phyloP scores from a whole-genome alignment of 2,797 vertebrate genomes.

The Miichthys miiuy region DNA sequence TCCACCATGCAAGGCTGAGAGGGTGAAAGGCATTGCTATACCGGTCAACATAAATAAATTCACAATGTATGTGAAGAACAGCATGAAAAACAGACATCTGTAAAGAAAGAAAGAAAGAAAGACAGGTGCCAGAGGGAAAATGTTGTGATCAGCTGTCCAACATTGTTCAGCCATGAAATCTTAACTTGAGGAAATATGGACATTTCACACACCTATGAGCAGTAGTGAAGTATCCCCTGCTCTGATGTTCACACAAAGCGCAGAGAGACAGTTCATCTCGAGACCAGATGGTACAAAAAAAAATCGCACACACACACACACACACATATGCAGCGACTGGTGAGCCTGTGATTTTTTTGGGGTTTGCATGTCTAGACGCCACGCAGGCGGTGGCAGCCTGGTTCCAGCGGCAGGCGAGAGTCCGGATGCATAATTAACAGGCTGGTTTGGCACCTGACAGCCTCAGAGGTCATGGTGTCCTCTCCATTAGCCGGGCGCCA shows the following conservation, averaged over 20 bases:
- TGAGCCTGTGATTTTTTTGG: slow-evolving; percentile 40
- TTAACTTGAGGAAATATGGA: slow-evolving; percentile 65
- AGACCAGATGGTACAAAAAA: slow-evolving; percentile 70
- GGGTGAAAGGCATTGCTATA: slow-evolving; percentile 30
- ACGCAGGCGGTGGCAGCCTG: slow-evolving; percentile 46
- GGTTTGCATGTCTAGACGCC: slow-evolving; percentile 59
- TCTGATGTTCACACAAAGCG: slow-evolving; percentile 68
- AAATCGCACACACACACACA: background rate
- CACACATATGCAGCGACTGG: slow-evolving; percentile 18
- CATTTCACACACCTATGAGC: slow-evolving; percentile 77
- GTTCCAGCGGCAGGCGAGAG: slow-evolving; percentile 61
- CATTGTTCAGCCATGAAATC: slow-evolving; percentile 60
- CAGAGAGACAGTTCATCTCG: slow-evolving; percentile 57
- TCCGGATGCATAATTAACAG: slow-evolving; percentile 80
- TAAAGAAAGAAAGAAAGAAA: background rate
- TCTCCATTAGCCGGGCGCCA: slow-evolving; percentile 77
- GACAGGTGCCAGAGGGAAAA: slow-evolving; percentile 9
- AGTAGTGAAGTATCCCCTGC: slow-evolving; percentile 58
- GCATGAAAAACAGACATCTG: background rate
- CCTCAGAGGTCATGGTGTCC: slow-evolving; percentile 77
- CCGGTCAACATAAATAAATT: slow-evolving; percentile 28
- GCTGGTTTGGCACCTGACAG: slow-evolving; percentile 77
- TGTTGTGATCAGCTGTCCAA: slow-evolving; percentile 46
- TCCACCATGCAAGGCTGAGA: slow-evolving; percentile 31
- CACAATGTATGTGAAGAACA: slow-evolving; percentile 2